Conservation (phyloP, 2,797 vertebrate species). For the Hipposideros larvatus region DNA sequence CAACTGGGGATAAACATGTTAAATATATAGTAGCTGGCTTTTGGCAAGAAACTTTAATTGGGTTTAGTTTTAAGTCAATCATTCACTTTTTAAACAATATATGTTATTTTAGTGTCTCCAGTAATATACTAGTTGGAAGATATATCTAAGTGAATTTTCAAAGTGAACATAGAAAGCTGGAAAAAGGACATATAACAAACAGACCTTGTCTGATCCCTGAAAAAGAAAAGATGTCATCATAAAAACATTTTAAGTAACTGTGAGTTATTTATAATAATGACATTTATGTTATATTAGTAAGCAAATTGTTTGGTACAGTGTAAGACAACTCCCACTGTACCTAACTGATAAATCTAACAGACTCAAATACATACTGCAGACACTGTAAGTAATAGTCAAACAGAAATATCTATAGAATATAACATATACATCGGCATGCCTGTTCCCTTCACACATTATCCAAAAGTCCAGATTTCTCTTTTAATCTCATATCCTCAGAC, state of each 20-base stretch:
- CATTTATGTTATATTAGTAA: conserved; percentile 2
- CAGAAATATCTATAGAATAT: neutral
- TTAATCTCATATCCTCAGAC: neutral
- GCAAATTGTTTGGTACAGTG: neutral
- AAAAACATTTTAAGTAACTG: conserved; percentile 25
- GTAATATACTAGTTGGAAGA: neutral
- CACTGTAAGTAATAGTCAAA: neutral
- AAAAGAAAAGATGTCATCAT: conserved; percentile 15
- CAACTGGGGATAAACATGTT: neutral
- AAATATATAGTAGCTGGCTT: neutral
- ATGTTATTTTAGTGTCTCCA: neutral
- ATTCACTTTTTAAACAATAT: neutral
- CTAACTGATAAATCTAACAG: neutral
- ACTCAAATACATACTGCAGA: neutral
- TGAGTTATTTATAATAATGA: conserved; percentile 4
- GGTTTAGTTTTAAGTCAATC: neutral
- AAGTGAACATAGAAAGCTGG: neutral
- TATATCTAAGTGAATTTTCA: conserved; percentile 5
- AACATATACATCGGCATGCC: neutral
- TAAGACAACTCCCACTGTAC: neutral
- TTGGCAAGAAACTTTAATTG: neutral
- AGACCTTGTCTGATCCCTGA: neutral
- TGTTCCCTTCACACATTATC: neutral
- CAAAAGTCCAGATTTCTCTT: conserved; percentile 7
- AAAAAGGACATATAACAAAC: neutral